Evolutionary conservation across 2,113 vertebrate genomes (phyloP), one percentile per base, ranked within the genome.

Genomic region (Nansenia antarctica): DNA sequence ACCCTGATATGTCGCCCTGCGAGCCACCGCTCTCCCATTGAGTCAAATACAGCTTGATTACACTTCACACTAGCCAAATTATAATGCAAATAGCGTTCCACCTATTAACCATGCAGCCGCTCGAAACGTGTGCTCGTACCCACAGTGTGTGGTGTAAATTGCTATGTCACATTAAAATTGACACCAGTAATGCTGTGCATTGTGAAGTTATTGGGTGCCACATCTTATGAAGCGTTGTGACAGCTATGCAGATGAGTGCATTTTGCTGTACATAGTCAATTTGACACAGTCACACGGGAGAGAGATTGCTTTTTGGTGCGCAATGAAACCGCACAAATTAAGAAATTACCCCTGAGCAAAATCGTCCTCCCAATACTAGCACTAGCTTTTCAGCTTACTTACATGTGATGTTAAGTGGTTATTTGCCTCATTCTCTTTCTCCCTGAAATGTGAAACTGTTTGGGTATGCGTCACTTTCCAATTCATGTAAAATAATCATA

Each of bases 81-180:
- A 77, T 73, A 85, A 86, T 85, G 78, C 85, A 86, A 85, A 86
- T 83, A 86, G 70, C 67, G 76, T 85, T 86, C 72, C 85, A 85
- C 76, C 82, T 79, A 84, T 86, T 86, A 86, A 71, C 66, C 80
- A 79, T 81, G 82, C 82, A 80, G 77, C 62, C 61, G 72, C 72
- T 73, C 64, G 74, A 86, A 85, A 83, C 79, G 78, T 80, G 73
- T 47, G 80, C 78, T 75, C 67, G 69, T 81, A 77, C 78, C 80
- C 42, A 72, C 53, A 66, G 80, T 80, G 80, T 82, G 80, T 77
- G 85, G 82, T 84, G 82, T 86, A 86, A 86, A 84, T 86, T 84
- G 82, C 82, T 76, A 81, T 86, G 85, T 86, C 85, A 85, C 85
- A 86, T 86, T 85, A 86, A 84, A 86, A 86, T 72, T 82, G 85